phyloP scores from a whole-genome alignment of 2,888 invertebrate genomes.

The Sphaeridia pumilis region DNA sequence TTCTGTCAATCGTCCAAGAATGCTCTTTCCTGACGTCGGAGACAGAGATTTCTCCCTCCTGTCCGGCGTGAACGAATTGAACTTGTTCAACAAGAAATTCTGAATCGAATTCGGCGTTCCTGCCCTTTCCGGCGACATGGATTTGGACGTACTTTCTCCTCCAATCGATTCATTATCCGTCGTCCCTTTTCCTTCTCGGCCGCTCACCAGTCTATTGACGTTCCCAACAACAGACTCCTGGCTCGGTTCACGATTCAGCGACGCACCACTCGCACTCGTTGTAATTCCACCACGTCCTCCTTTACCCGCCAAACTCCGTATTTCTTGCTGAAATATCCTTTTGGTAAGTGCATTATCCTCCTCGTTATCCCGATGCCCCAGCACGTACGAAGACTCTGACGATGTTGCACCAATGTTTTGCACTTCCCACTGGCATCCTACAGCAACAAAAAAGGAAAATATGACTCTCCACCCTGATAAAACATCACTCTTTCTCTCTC shows the following conservation, averaged over 20 bases:
- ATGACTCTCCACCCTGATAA: no score
- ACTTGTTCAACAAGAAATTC: conserved; percentile 32
- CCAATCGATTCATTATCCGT: not conserved
- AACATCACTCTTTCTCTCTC: no score
- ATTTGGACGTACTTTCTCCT: conserved; percentile 12
- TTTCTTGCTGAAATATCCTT: conserved; percentile 63
- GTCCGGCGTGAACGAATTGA: conserved; percentile 13
- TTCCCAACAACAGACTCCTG: conserved; percentile 11
- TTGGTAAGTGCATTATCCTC: conserved; percentile 49
- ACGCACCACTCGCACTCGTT: no score
- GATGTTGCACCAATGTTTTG: conserved; percentile 76
- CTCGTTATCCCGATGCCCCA: conserved; percentile 72
- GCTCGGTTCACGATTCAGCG: no score
- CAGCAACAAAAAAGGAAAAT: conserved; percentile 12
- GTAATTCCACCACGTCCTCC: no score
- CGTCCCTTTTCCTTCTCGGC: not conserved
- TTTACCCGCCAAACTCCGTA: conserved; percentile 50
- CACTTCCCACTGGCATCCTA: conserved; percentile 71
- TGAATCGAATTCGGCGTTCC: conserved; percentile 33
- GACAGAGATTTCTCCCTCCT: conserved; percentile 12
- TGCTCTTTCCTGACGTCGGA: conserved; percentile 22
- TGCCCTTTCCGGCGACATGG: conserved; percentile 27
- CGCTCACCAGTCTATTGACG: no score
- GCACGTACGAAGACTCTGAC: conserved; percentile 70
- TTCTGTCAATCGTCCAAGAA: conserved; percentile 31